Conservation (phyloP, 2,888 invertebrate genomes). For the Parascotia fuliginaria region DNA sequence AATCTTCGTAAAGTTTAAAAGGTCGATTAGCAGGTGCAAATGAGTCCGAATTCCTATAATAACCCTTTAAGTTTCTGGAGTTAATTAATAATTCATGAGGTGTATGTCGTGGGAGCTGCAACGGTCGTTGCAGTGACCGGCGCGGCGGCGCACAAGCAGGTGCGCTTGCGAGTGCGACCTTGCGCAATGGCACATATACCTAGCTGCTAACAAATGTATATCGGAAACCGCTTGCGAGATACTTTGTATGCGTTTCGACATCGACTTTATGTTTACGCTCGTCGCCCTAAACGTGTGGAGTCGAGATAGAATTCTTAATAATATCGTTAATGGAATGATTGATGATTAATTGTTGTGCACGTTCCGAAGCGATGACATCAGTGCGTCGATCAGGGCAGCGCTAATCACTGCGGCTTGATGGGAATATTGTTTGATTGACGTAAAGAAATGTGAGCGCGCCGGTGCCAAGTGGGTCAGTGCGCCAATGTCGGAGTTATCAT, state of each 20-base stretch:
- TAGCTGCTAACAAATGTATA: constrained; percentile 70
- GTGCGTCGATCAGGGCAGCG: constrained; percentile 31
- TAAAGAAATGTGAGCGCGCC: constrained; percentile 60
- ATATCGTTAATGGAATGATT: constrained; percentile 45
- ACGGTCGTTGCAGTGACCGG: constrained; percentile 69
- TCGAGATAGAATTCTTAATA: constrained; percentile 51
- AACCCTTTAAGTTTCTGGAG: constrained; percentile 57
- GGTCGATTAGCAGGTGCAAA: constrained; percentile 54
- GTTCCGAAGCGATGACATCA: constrained; percentile 68
- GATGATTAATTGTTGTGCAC: constrained; percentile 47
- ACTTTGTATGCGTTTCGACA: constrained; percentile 70
- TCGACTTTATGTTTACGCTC: constrained; percentile 54
- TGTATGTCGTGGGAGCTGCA: constrained; percentile 70
- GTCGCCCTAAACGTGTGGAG: constrained; percentile 58
- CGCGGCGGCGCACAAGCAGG: constrained; percentile 63
- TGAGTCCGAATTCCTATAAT: constrained; percentile 53
- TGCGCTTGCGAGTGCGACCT: constrained; percentile 76
- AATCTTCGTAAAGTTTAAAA: constrained; percentile 30
- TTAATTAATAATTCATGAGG: constrained; percentile 63
- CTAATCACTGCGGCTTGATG: constrained; percentile 53
- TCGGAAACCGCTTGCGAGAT: constrained; percentile 77
- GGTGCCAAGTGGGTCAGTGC: constrained; percentile 79
- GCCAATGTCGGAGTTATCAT: constrained; percentile 79
- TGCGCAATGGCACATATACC: constrained; percentile 77
- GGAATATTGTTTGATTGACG: constrained; percentile 71